Conservation (phyloP, 2,888 invertebrate species). For the Brachylomia viminalis region DNA sequence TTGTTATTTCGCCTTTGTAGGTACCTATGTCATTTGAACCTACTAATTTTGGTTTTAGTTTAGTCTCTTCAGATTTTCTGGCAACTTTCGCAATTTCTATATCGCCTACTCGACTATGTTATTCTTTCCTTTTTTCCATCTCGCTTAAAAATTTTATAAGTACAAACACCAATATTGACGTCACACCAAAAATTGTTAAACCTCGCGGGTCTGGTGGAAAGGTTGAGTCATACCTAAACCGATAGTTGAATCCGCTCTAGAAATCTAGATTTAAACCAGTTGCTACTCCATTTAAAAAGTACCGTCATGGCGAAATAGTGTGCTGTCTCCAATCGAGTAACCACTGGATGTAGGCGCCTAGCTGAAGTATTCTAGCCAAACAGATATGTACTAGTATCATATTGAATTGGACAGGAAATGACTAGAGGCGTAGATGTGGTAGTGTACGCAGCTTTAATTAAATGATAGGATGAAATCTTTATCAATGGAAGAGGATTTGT, state of each 20-base stretch:
- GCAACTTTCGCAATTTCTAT: not conserved
- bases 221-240: constrained; percentile 45
- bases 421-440: not conserved
- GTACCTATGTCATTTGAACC: not conserved
- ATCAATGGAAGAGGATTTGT: not conserved
- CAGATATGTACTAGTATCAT: constrained; percentile 3
- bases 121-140: not conserved
- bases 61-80: not conserved
- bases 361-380: constrained; percentile 8
- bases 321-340: constrained; percentile 10
- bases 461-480: constrained; percentile 25
- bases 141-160: not conserved
- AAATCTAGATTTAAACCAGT: constrained; percentile 63
- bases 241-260: constrained; percentile 52
- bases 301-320: constrained; percentile 21
- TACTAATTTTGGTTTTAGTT: not conserved
- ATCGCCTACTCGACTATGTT: not conserved
- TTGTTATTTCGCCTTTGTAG: not conserved
- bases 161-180: constrained; percentile 7
- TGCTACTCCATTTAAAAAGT: constrained; percentile 56
- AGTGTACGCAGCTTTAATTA: not conserved
- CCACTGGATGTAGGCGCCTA: constrained; percentile 6
- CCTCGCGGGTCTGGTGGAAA: constrained; percentile 29
- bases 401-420: constrained; percentile 4
- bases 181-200: constrained; percentile 23